Evolutionary conservation across 1,140 invertebrate species (phyloP), one percentile per base, ranked within the genome.

Genomic region (Drosophila tristis): DNA sequence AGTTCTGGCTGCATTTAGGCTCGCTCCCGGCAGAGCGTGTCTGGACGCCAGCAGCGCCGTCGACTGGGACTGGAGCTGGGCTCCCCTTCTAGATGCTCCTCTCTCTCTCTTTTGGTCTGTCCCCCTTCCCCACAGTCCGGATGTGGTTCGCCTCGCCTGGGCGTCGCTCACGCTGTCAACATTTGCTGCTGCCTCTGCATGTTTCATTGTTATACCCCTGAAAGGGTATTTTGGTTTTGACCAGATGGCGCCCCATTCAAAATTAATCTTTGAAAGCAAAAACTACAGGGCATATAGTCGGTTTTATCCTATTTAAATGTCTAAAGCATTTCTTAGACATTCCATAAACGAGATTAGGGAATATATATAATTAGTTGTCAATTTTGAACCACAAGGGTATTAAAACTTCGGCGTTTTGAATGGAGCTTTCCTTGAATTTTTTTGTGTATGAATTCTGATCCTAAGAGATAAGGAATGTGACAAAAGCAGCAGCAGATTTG

Each of bases 1-100:
- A 74, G 62, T 90, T 81, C 65, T 77, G 77, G 70, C 67, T 67
- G 81, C 87, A 90, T 90, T 87, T 90, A 84, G 87, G 79, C 85
- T 82, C 79, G 66, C 58, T 59, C 74, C 51, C 45, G 72, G 58
- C 80, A 47, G 66, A 62, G 61, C 68, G 66, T 39, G 35, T 11
- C 11, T 39, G 78, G 66, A 60, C 64, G 59, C 60, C 71, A 63
- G 26, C 60, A 62, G 49, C 71, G 50, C 16, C 39, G 67, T 51
- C 60, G 31, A 15, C 68, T 54, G 48, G 49, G 49, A 25, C 59
- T 56, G 44, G 59, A 7, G 35, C 35, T 39, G 35, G 35, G 35
- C 35, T 4, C 35, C 35, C 35, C 35, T 13, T 39, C 35, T 39
- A 39, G 35, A 39, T 39, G 4, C 8, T 39, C 11, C 35, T 39